These are phyloP conservation scores for Tuta absoluta DNA, from an alignment of 2,888 invertebrate species.

Conservation along the genomic window DNA sequence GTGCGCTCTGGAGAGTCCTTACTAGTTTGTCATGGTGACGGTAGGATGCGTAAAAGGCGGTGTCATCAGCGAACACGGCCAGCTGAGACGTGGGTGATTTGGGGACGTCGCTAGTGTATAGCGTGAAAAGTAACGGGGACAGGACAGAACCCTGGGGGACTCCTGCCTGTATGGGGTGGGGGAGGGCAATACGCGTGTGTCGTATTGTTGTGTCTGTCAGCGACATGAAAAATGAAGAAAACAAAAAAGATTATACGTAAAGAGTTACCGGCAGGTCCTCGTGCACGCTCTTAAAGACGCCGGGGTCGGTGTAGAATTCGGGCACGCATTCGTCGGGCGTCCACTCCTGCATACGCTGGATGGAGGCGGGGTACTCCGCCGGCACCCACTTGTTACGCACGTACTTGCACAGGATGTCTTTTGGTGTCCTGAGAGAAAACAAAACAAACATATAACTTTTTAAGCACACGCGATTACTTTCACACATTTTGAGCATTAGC, in stretches of 20 bases:
- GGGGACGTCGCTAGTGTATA: no score
- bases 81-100: no score
- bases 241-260: background rate
- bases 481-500: constrained; percentile 40
- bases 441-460: background rate
- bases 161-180: no score
- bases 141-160: no score
- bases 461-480: no score
- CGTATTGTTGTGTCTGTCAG: background rate
- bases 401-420: constrained; percentile 92
- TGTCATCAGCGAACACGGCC: no score
- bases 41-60: no score
- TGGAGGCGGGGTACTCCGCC: constrained; percentile 93
- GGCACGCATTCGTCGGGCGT: constrained; percentile 99
- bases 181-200: no score
- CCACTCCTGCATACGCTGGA: constrained; percentile 97
- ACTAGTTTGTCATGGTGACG: no score
- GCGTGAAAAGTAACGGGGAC: no score
- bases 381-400: constrained; percentile 97
- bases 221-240: background rate
- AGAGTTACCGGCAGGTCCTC: constrained; percentile 89
- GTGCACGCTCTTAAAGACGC: constrained; percentile 96
- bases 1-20: no score
- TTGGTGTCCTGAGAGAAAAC: constrained; percentile 82
- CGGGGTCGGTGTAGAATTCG: constrained; percentile 96